phyloP scores from a whole-genome alignment of 2,888 invertebrate species.

The Lycocerus yunnanus region DNA sequence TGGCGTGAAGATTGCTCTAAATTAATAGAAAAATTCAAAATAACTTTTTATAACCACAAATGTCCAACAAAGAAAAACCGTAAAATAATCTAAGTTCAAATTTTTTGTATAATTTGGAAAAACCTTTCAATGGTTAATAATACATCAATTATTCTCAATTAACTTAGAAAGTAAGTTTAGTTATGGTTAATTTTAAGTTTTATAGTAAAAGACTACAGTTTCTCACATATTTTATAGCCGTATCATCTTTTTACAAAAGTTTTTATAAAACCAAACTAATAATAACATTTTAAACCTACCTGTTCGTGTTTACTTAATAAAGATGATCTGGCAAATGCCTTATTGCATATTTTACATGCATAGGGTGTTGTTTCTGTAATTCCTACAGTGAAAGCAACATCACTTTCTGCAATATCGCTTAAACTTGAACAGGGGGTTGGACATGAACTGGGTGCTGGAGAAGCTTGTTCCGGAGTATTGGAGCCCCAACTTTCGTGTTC shows the following conservation, averaged over 20 bases:
- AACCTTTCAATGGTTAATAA: too few species aligned
- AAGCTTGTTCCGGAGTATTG: constrained; percentile 39
- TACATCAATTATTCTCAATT: too few species aligned
- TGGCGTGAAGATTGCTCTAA: neutral
- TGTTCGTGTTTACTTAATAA: constrained; percentile 92
- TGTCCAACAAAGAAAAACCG: too few species aligned
- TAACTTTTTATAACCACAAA: too few species aligned
- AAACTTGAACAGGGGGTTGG: constrained; percentile 67
- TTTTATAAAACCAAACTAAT: neutral
- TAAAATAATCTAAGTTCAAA: too few species aligned
- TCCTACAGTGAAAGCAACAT: constrained; percentile 68
- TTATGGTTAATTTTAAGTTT: neutral
- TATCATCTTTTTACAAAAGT: neutral
- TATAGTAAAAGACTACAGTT: neutral
- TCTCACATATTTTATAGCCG: constrained; percentile 1
- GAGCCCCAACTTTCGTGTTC: constrained; percentile 40
- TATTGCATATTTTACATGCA: constrained; percentile 90
- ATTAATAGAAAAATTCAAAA: neutral
- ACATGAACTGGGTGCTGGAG: constrained; percentile 52
- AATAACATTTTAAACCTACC: constrained; percentile 60
- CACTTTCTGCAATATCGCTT: constrained; percentile 67
- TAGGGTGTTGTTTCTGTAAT: constrained; percentile 79
- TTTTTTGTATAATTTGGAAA: too few species aligned
- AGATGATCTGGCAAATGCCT: constrained; percentile 84
- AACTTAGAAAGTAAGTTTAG: neutral